phyloP scores from a whole-genome alignment of 2,113 vertebrate genomes.

The Pogonocichla stellata region DNA sequence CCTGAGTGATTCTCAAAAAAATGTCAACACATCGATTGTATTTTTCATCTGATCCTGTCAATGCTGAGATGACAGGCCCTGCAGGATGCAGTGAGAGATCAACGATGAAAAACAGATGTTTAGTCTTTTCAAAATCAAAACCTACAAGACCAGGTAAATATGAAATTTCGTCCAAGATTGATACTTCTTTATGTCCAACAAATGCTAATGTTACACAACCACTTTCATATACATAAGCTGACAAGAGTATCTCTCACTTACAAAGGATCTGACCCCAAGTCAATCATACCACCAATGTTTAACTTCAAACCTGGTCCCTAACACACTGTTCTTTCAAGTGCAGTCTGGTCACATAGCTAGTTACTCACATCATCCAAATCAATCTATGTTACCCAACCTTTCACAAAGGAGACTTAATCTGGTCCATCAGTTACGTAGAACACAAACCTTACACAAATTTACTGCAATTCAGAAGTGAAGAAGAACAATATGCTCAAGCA shows the following conservation, averaged over 20 bases:
- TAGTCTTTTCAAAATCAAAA: slow-evolving; percentile 56
- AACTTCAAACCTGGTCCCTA: not conserved
- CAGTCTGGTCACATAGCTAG: not conserved
- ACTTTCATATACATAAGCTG: not conserved
- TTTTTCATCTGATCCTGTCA: slow-evolving; percentile 74
- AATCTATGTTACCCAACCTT: not conserved
- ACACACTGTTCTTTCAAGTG: not conserved
- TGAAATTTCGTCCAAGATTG: not conserved
- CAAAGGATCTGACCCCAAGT: not conserved
- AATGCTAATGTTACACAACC: not conserved
- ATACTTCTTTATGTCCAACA: not conserved
- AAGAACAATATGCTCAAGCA: not conserved
- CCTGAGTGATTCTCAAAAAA: slow-evolving; percentile 75
- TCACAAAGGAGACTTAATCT: not conserved
- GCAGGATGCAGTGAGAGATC: slow-evolving; percentile 73
- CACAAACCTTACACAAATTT: not conserved
- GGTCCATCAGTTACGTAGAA: not conserved
- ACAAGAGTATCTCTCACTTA: not conserved
- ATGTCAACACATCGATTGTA: slow-evolving; percentile 73
- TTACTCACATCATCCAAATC: not conserved
- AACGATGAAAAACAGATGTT: slow-evolving; percentile 58
- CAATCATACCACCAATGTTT: not conserved
- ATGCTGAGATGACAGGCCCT: slow-evolving; percentile 70
- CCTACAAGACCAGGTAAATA: slow-evolving; percentile 55
- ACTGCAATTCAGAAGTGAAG: not conserved